Percentiles rank a stretch among this genome's conserved stretches.
Conservation (phyloP, 2,113 vertebrate species). For the Charina bottae region DNA sequence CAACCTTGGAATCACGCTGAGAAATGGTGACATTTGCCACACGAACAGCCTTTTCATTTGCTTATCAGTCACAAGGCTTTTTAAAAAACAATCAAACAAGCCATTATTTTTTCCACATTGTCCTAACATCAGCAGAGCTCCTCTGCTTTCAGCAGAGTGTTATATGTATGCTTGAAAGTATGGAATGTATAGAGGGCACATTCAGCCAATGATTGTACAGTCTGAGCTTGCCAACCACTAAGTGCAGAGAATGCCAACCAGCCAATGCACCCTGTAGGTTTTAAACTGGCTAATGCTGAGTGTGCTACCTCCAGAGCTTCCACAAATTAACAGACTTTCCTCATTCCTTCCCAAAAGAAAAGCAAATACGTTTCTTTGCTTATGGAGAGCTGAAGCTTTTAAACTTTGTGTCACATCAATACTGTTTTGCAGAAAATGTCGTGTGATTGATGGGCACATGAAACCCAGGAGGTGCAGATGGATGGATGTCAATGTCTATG, state of each 20-base stretch:
- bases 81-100: no score
- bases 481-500: no score
- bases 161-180: no score
- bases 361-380: background rate
- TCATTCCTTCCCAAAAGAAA: background rate
- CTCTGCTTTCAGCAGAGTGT: no score
- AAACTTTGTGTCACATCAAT: background rate
- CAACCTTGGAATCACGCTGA: no score
- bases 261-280: background rate
- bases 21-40: no score
- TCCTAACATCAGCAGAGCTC: no score
- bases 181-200: no score
- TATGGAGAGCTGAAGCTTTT: background rate
- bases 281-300: background rate
- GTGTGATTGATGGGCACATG: background rate
- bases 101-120: no score
- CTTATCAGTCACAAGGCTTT: no score
- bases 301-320: background rate
- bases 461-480: background rate
- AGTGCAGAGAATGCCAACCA: background rate
- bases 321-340: background rate
- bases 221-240: background rate
- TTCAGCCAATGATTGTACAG: background rate
- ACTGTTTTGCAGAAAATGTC: background rate
- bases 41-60: no score